These are phyloP conservation scores for Laodelphax striatellus DNA, from an alignment of 1,140 invertebrate species.

Conservation along the genomic window DNA sequence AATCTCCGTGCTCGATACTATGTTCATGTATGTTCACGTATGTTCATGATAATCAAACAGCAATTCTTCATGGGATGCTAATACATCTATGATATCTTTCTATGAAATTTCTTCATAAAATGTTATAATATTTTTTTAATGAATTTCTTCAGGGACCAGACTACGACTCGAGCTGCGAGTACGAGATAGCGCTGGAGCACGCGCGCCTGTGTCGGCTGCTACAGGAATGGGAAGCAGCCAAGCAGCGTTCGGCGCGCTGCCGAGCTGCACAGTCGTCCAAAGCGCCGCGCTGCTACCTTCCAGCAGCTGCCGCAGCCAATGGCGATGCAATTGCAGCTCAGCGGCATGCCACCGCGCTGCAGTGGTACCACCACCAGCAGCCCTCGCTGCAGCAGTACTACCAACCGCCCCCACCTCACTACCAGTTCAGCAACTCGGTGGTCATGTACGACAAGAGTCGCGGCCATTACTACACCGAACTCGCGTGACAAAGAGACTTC, in stretches of 20 bases:
- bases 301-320: not conserved
- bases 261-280: constrained; percentile 2
- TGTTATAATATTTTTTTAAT: not conserved
- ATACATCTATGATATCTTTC: too few species aligned
- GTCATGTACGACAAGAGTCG: constrained; percentile 19
- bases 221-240: constrained; percentile 21
- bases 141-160: constrained; percentile 21
- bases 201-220: constrained; percentile 17
- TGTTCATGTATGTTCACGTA: too few species aligned
- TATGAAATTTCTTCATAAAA: too few species aligned
- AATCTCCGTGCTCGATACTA: too few species aligned
- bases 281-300: not conserved
- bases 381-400: not conserved
- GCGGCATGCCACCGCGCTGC: not conserved
- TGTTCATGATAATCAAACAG: too few species aligned
- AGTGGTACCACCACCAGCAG: constrained; percentile 1
- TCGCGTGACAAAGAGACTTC: constrained; percentile 17
- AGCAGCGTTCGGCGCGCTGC: constrained; percentile 12
- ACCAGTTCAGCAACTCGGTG: constrained; percentile 17
- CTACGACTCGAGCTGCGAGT: constrained; percentile 19
- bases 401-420: constrained; percentile 1
- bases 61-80: too few species aligned
- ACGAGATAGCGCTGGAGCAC: constrained; percentile 19
- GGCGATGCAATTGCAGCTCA: not conserved
- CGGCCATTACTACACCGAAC: constrained; percentile 20